Percentiles rank a stretch among this genome's conserved stretches.
These are phyloP conservation scores for Lamprologus tigripictilis DNA, from an alignment of 2,113 vertebrate species.

Conservation along the genomic window DNA sequence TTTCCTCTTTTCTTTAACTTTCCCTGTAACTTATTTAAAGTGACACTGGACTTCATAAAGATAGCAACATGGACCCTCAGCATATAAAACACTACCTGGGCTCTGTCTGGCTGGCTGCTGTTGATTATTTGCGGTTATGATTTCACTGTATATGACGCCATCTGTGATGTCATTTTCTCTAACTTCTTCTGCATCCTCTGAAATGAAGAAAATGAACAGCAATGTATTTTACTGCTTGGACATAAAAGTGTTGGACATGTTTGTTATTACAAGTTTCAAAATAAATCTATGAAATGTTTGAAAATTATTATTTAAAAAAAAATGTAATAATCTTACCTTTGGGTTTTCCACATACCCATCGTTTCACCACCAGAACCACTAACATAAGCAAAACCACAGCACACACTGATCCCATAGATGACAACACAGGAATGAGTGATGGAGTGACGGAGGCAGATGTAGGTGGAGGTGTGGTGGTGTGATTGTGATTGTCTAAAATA, in stretches of 20 bases:
- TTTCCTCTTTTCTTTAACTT: neutral
- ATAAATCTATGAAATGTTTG: neutral
- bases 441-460: accelerated
- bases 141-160: neutral
- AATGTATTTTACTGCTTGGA: neutral
- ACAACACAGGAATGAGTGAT: accelerated
- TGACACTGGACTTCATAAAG: neutral
- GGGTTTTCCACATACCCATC: neutral
- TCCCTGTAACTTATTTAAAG: accelerated
- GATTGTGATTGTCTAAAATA: neutral
- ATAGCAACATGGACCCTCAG: neutral
- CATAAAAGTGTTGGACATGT: accelerated
- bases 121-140: accelerated
- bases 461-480: neutral
- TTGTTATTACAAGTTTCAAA: neutral
- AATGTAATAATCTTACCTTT: neutral
- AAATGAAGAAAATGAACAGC: neutral
- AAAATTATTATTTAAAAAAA: neutral
- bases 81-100: neutral
- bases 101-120: neutral
- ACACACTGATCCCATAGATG: accelerated
- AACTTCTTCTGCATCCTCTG: neutral
- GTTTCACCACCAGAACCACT: neutral
- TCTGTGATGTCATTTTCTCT: neutral
- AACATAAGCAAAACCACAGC: neutral